A percentile compares a stretch with the other conserved stretches of the same genome.
Conservation (phyloP, 2,113 vertebrate species). For the Girardinichthys multiradiatus region DNA sequence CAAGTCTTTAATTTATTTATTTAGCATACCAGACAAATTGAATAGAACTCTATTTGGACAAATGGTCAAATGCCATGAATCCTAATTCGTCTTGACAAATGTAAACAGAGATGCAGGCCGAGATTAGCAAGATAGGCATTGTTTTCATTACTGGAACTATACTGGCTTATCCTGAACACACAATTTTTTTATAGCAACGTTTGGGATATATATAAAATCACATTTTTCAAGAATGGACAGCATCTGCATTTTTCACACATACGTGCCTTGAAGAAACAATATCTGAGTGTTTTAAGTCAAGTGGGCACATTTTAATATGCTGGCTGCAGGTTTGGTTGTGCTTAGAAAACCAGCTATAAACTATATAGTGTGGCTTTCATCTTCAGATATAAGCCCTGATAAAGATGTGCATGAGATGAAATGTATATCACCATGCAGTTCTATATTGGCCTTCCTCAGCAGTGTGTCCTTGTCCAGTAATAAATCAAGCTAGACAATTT, state of each 20-base stretch:
- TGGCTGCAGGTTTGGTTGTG: constrained; percentile 43
- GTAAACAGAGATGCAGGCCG: constrained; percentile 35
- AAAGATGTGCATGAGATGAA: no score
- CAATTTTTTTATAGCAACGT: constrained; percentile 67
- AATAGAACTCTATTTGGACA: constrained; percentile 45
- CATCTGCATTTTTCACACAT: constrained; percentile 78
- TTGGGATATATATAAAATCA: constrained; percentile 67
- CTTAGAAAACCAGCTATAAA: constrained; percentile 23
- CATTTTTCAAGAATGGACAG: constrained; percentile 73
- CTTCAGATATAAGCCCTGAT: not conserved
- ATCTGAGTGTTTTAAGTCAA: constrained; percentile 57
- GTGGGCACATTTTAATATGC: constrained; percentile 51
- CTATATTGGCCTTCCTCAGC: no score
- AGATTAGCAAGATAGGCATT: constrained; percentile 51
- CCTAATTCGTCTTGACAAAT: constrained; percentile 36
- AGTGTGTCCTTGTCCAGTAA: no score
- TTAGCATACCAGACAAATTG: constrained; percentile 33
- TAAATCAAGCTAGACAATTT: not conserved
- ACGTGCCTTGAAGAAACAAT: constrained; percentile 77
- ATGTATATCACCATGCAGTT: not conserved
- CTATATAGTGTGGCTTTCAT: not conserved
- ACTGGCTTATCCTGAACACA: constrained; percentile 61
- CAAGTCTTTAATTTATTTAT: not conserved
- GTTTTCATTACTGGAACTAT: constrained; percentile 65
- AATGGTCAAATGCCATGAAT: constrained; percentile 46